Base-by-base conservation (phyloP, 1,140 invertebrate genomes). In the Pissodes strobi region DNA sequence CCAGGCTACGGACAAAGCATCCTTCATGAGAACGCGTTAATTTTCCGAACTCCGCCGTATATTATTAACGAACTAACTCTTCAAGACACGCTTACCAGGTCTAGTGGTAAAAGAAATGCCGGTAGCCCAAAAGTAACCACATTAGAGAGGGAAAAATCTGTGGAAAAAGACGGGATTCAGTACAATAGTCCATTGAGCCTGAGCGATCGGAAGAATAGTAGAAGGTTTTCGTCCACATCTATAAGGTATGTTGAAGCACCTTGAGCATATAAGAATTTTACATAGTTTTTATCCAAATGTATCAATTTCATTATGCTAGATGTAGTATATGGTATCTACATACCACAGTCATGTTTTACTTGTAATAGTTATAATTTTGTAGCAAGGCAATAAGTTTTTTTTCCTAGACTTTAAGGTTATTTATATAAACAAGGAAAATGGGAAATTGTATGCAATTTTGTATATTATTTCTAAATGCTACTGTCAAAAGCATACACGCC, bases 1-100 rank as follows among this genome's bases (percentile, higher is more conserved):
- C 86, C 86, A 68, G 93, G 93, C 0, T 98, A 94, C 78, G 95
- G 94, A 1, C 94, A 98, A 76, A 97, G 95, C 75, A 88, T 98
- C 69, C 81, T 98, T 8, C 91, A 95, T 73, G 87, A 90, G 46
- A 87, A 88, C 34, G 89, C 93, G 74, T 80, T 96, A n/a, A 88
- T 98, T 21, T 95, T 96, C 77, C 90, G 95, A 64, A 93, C 92
- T 0, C 90, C 91, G 0, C 92, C 92, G 0, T 94, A 94, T 69
- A 91, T 89, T 68, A 83, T 88, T 17, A 84, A 89, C 65, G 87
- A 91, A 69, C 87, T 92, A n/a, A 86, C 87, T 23, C 78, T 93
- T 1, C 88, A 92, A 77, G 90, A 91, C 38, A 80, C 81, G 13
- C 41, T 70, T 1, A 51, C 10, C 3, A 46, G 51, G 1, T 51